Evolutionary conservation across 2,888 invertebrate genomes (phyloP), one percentile per base, ranked within the genome.

Genomic region (Harpalus rubripes): DNA sequence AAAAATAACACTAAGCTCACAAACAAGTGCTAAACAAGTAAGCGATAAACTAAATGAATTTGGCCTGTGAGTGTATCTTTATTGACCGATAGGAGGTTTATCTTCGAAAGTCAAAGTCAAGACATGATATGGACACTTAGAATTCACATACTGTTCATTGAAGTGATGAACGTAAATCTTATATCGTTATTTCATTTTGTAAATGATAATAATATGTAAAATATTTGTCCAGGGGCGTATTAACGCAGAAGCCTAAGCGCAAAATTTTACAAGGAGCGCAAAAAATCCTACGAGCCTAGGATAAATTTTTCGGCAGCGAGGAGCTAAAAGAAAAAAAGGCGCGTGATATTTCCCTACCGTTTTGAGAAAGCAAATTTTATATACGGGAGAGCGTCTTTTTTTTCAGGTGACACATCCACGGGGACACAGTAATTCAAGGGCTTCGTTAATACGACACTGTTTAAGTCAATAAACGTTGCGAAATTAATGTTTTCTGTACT

Each of bases 11-110:
- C 32, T 5, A 72, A 32, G 39, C 15, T 72, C 12, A 10, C 18
- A 63, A 18, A 63, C 63, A 26, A 22, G 22, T 39, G 15, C n/a
- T 26, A 6, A 68, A 39, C 6, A 68, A 68, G 63, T 39, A 39
- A 68, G 7, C n/a, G 39, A 63, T 26, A 63, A 7, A 22, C 26
- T 63, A 63, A 63, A 26, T 12, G 8, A 26, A 18, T 22, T 18
- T 26, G 10, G 12, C 12, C 39, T 5, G 12, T 12, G 68, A 39
- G 12, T 39, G 32, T 39, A 32, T 32, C 68, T 68, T 32, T 68
- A 68, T 68, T 68, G 68, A 39, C 68, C 68, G 68, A 68, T 68
- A 68, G 32, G 5, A n/a, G 12, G n/a, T 68, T 68, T 68, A 68
- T 68, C 68, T 68, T 44, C 18, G 0, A 52, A 74, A 74, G 52